Base-by-base conservation (phyloP, 2,113 vertebrate genomes). In the Amblyopsis rosae region DNA sequence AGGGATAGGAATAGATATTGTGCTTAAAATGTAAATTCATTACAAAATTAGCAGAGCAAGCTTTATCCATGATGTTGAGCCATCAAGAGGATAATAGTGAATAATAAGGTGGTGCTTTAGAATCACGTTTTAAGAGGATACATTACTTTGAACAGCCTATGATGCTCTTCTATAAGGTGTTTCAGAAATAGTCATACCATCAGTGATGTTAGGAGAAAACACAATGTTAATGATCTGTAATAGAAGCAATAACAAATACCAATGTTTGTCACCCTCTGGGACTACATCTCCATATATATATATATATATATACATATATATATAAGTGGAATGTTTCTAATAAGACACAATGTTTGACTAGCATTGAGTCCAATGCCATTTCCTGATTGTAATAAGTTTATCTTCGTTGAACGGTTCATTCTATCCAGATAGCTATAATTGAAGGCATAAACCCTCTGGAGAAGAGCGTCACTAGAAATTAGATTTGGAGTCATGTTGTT, bases 181-280 rank as follows among this genome's bases (percentile, higher is more conserved):
- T 73, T 51, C 15, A 62, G 12, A 69, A 9, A 63, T 19, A 64
- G 60, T 75, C 51, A 69, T 68, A 12, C 68, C 46, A 9, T 62
- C 47, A n/a, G 57, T 62, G 54, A 62, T 0, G 48, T 17, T 11
- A 15, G 64, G 73, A 0, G 46, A 75, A 75, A 69, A 75, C 10
- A 75, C 60, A 26, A 75, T 69, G 47, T 64, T 75, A 3, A 62
- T 68, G 19, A 68, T 74, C 26, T 74, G 65, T 33, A 74, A 16
- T n/a, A 68, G 56, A 11, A 74, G 13, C 6, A 63, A 17, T 32
- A 73, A 49, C 12, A 76, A 56, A 13, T 50, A 32, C 69, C 64
- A 71, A 26, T 72, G 15, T 61, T 41, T 49, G 50, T 67, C 59
- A 26, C 49, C 74, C 16, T 33, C 15, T 32, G 33, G 56, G 6